Evolutionary conservation across 2,113 vertebrate species (phyloP).

Genomic region (Pandion haliaetus): DNA sequence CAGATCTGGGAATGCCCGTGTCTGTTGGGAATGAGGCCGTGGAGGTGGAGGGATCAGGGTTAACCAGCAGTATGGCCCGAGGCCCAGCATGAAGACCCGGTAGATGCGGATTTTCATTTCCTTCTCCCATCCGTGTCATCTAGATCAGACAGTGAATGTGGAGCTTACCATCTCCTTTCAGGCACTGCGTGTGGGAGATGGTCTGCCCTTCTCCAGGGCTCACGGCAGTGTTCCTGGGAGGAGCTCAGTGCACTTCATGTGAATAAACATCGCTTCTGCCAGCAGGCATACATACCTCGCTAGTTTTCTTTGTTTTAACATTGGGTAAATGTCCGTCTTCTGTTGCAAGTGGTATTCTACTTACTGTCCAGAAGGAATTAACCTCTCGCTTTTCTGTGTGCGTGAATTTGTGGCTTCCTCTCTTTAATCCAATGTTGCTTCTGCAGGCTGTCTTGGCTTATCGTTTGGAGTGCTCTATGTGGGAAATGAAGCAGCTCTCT

Average conservation of each 20-base stretch:
- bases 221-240: neutral
- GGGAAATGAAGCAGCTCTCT: neutral
- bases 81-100: neutral
- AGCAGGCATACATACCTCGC: neutral
- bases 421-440: neutral
- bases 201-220: neutral
- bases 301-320: neutral
- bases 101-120: neutral
- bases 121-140: neutral
- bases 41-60: neutral
- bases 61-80: neutral
- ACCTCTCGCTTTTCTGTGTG: neutral
- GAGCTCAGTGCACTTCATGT: neutral
- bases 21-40: neutral
- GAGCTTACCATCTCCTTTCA: neutral
- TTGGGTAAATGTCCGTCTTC: neutral
- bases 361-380: neutral
- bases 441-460: neutral
- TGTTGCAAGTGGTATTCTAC: neutral
- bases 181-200: neutral
- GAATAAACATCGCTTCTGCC: neutral
- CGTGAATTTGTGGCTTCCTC: neutral
- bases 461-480: fast-evolving
- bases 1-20: neutral
- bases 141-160: neutral